Percentiles rank a stretch among this genome's conserved stretches.
These are phyloP conservation scores for Bacillus rossius DNA, from an alignment of 1,140 invertebrate genomes.

Conservation along the genomic window DNA sequence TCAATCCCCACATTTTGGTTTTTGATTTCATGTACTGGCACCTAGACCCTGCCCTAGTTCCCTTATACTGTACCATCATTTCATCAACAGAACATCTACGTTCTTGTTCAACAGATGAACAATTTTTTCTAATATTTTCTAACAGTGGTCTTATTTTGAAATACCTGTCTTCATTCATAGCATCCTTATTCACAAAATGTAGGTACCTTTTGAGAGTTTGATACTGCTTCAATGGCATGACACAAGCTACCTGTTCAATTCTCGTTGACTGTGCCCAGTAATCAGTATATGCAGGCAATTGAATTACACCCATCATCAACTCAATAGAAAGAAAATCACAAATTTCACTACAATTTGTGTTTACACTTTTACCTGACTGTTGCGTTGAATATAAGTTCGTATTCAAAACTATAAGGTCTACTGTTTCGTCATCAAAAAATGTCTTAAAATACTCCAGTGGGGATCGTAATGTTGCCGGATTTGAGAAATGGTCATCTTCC, in stretches of 20 bases:
- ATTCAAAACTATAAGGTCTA: constrained; percentile 8
- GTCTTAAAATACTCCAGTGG: constrained; percentile 14
- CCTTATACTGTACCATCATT: no score
- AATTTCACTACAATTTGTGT: constrained; percentile 21
- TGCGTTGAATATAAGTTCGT: constrained; percentile 12
- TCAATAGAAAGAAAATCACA: constrained; percentile 25
- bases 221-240: constrained; percentile 19
- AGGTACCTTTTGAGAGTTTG: constrained; percentile 20
- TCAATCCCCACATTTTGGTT: constrained; percentile 43
- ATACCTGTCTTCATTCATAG: constrained; percentile 33
- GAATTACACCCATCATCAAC: constrained; percentile 22
- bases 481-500: no score
- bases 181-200: constrained; percentile 25
- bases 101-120: constrained; percentile 28
- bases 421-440: constrained; percentile 16
- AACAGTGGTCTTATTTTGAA: constrained; percentile 37
- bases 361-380: constrained; percentile 16
- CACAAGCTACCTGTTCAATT: constrained; percentile 19
- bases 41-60: constrained; percentile 9
- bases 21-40: constrained; percentile 37
- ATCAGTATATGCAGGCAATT: constrained; percentile 19
- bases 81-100: constrained; percentile 30
- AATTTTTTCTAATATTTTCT: constrained; percentile 29
- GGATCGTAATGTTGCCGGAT: not conserved
- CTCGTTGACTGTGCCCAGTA: constrained; percentile 28